Percentiles rank a stretch among this genome's conserved stretches.
These are phyloP conservation scores for Vireo griseus DNA, from an alignment of 2,797 vertebrate genomes.

Conservation along the genomic window DNA sequence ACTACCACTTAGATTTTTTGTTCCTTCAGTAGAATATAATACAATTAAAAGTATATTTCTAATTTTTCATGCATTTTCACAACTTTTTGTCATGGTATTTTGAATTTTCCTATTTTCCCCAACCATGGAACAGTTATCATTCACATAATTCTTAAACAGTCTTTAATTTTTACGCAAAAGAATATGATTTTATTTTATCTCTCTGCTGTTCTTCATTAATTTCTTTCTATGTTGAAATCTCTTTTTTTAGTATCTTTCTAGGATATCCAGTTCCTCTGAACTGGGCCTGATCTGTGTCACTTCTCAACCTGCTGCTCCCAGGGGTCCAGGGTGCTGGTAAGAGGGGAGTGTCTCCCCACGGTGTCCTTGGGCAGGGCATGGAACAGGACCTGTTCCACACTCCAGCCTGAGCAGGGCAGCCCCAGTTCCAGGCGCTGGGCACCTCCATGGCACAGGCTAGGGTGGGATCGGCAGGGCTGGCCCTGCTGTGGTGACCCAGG, in stretches of 20 bases:
- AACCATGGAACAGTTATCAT: neutral
- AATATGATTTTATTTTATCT: neutral
- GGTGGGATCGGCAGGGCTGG: neutral
- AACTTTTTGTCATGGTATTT: neutral
- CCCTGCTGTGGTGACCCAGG: neutral
- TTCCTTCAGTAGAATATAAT: neutral
- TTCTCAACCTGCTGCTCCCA: neutral
- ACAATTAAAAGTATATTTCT: neutral
- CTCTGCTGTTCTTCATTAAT: neutral
- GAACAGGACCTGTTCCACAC: too few relatives aligned
- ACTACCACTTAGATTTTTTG: neutral
- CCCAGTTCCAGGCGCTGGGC: neutral
- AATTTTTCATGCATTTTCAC: neutral
- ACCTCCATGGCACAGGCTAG: rapidly evolving
- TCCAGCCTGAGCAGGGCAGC: neutral
- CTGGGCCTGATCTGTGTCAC: neutral
- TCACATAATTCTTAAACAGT: neutral
- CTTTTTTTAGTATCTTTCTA: neutral
- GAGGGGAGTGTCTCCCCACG: rapidly evolving
- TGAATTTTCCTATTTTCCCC: neutral
- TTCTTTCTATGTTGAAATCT: neutral
- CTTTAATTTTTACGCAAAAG: neutral
- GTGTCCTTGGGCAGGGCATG: neutral
- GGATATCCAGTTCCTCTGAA: neutral
- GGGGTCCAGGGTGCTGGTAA: rapidly evolving